These are phyloP conservation scores for Psilopogon haemacephalus DNA, from an alignment of 2,113 vertebrate species.

Conservation along the genomic window DNA sequence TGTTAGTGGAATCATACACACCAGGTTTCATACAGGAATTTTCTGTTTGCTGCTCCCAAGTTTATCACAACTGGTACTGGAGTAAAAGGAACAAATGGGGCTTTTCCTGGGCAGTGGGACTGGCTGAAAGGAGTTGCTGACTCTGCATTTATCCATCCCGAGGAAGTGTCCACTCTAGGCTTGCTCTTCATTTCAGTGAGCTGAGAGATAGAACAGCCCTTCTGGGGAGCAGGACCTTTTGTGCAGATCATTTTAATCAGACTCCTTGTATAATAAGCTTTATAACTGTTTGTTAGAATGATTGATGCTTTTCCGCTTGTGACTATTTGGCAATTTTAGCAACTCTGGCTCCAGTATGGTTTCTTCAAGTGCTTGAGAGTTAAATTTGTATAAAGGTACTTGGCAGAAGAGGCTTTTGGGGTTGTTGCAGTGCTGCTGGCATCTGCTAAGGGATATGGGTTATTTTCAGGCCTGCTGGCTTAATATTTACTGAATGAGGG, in stretches of 20 bases:
- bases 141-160: conserved; percentile 55
- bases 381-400: neutral
- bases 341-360: neutral
- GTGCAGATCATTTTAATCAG: neutral
- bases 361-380: neutral
- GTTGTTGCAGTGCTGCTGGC: neutral
- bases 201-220: conserved; percentile 43
- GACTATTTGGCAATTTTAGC: neutral
- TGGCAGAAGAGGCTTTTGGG: neutral
- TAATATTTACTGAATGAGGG: neutral
- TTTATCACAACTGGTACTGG: conserved; percentile 30
- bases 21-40: conserved; percentile 52
- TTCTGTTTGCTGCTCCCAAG: conserved; percentile 64
- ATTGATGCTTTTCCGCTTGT: neutral
- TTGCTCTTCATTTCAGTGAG: conserved; percentile 53
- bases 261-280: conserved; percentile 19
- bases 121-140: conserved; percentile 51
- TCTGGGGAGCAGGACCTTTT: conserved; percentile 19
- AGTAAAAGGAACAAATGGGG: conserved; percentile 59
- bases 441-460: neutral
- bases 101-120: conserved; percentile 64
- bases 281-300: neutral
- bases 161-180: conserved; percentile 48
- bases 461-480: neutral
- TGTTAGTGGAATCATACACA: conserved; percentile 53